These are phyloP conservation scores for Pionites leucogaster DNA, from an alignment of 2,113 vertebrate species.

Conservation along the genomic window DNA sequence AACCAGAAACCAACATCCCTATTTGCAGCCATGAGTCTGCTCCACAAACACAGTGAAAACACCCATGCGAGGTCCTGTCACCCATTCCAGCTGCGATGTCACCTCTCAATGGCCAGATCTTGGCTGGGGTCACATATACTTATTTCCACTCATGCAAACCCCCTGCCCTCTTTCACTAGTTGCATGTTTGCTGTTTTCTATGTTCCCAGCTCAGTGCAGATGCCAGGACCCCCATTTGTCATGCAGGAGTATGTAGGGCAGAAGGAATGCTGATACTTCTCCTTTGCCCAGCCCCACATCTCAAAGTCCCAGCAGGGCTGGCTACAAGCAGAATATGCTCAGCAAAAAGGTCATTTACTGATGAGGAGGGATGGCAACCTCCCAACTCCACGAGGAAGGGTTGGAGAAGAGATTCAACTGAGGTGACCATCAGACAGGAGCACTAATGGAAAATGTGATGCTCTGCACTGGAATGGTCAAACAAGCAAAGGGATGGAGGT, in stretches of 20 bases:
- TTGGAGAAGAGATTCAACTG: not conserved
- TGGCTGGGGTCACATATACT: not conserved
- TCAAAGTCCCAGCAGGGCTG: not conserved
- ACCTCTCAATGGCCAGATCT: not conserved
- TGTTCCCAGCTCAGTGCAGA: not conserved
- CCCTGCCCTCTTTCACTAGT: not conserved
- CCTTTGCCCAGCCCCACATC: not conserved
- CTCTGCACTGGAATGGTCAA: not conserved
- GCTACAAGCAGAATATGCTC: not conserved
- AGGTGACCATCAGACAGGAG: not conserved
- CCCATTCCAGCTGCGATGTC: not conserved
- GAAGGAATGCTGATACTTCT: not conserved
- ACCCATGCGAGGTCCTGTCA: not conserved
- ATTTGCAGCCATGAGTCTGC: not conserved
- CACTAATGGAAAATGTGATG: rapidly evolving
- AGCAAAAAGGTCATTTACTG: not conserved
- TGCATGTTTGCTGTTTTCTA: not conserved
- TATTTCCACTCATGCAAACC: not conserved
- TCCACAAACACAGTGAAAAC: not conserved
- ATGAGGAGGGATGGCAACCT: not conserved
- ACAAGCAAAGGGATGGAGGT: not conserved
- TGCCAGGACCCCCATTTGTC: rapidly evolving
- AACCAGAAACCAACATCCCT: not conserved
- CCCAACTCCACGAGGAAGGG: not conserved
- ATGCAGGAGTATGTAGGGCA: not conserved